Evolutionary conservation across 2,797 vertebrate species (phyloP), one percentile per base, ranked within the genome.

Genomic region (Gila robusta): DNA sequence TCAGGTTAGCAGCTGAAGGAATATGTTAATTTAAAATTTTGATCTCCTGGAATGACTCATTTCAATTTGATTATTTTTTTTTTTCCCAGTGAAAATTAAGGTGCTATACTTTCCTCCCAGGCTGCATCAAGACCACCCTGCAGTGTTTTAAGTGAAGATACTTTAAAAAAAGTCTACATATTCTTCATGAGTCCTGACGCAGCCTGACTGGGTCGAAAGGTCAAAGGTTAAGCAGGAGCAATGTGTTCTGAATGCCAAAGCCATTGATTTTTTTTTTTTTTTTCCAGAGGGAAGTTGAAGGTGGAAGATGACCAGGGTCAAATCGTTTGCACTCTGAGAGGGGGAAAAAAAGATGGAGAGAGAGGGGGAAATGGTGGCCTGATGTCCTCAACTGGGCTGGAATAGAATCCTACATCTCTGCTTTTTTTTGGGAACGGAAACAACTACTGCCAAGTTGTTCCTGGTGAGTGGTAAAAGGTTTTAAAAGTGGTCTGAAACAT

Each of bases 261-360:
- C 64, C 92, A 94, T 94, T 93, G 93, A 94, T 94, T 94, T 91
- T 90, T 86, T 35, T 94, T 91, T 90, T 86, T 35, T 79, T 49
- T 54, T 19, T 84, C 81, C 26, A 89, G 76, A 66, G 12, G 44
- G 74, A 66, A 78, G 74, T 73, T 87, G 69, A 8, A 87, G 19
- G 83, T 78, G 49, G 81, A 69, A 41, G 74, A 83, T 86, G 62
- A 39, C 35, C 82, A 72, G 44, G 91, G 91, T 92, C 88, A 92
- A 83, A 89, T 87, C 81, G 88, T 91, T 91, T 92, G 88, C 72
- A 86, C 87, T 84, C 35, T 81, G 47, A 74, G 79, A 87, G 88
- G 39, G 85, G 79, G 83, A 85, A 73, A 37, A 79, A 76, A 84
- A 82, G 81, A 59, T 28, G 78, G 79, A 83, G 78, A 62, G n/a